phyloP scores from a whole-genome alignment of 2,888 invertebrate genomes.

The Lucinisca nassula region DNA sequence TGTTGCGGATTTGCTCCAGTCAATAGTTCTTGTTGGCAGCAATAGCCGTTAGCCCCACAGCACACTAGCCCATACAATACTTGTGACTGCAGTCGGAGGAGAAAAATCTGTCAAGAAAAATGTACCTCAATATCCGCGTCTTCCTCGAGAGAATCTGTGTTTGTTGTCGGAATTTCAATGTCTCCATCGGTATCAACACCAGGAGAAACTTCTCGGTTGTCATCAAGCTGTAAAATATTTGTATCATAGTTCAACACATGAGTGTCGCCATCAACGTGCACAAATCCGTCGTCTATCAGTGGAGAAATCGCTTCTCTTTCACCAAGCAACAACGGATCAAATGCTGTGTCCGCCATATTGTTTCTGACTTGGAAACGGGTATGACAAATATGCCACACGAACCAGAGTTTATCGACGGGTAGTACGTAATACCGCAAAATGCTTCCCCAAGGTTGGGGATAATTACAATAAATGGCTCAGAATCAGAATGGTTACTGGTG shows the following conservation, averaged over 20 bases:
- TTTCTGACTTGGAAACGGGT: slow-evolving; percentile 65
- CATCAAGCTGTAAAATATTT: slow-evolving; percentile 82
- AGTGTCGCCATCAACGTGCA: slow-evolving; percentile 73
- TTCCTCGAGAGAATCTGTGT: slow-evolving; percentile 64
- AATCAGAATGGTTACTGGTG: no score
- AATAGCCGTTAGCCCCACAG: no score
- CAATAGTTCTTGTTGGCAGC: no score
- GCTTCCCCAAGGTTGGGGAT: no score
- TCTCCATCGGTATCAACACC: slow-evolving; percentile 61
- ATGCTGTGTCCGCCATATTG: slow-evolving; percentile 76
- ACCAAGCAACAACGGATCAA: slow-evolving; percentile 41
- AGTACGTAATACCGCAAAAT: no score
- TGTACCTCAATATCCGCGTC: slow-evolving; percentile 77
- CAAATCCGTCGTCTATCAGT: slow-evolving; percentile 69
- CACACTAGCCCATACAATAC: no score
- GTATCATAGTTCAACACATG: slow-evolving; percentile 76
- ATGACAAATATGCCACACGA: neutral
- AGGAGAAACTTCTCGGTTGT: slow-evolving; percentile 68
- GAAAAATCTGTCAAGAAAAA: no score
- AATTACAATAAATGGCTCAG: no score
- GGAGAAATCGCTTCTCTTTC: slow-evolving; percentile 61
- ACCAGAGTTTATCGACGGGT: no score
- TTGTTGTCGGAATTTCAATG: slow-evolving; percentile 53
- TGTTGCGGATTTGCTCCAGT: no score
- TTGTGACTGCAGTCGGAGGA: no score